Base-by-base conservation (phyloP, 1,140 invertebrate genomes). In the Heterodera schachtii region DNA sequence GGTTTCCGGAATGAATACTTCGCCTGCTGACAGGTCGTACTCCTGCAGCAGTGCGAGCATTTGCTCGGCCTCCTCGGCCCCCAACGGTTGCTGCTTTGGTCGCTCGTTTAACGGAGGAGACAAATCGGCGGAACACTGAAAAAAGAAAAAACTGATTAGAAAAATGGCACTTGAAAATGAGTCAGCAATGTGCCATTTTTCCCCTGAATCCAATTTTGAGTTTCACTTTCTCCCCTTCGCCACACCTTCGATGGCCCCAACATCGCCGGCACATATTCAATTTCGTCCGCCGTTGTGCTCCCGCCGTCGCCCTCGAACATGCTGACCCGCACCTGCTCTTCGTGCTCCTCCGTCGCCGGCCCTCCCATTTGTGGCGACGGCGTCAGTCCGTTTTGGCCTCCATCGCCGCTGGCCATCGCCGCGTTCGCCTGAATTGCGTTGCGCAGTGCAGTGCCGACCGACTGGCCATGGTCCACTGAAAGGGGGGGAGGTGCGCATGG, bases 41-140 rank as follows among this genome's bases (percentile, higher is more conserved):
- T 83, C 82, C 31, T 83, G 83, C 66, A 83, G 76, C 41, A 83
- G 80, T 69, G 79, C 82, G 6, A 60, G 41, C 44, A 83, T 67
- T 67, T 84, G 70, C 43, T 78, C 80, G 31, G 82, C 82, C 78
- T 84, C 82, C 57, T 66, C 77, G 11, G 49, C 77, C 3, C 70
- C 66, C 70, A 64, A 11, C 66, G 57, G 77, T 8, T 47, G 77
- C 7, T 64, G 52, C 52, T 78, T 41, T 43, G 41, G 9, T 9
- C 57, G 19, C 46, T n/a, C 31, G 31, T 31, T 31, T 31, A 31
- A 31, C 52, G 47, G 13, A 13, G 41, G 11, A 16, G 52, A 16
- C 41, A 13, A 47, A 9, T 47, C 43, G 57, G 3, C 66, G 46
- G 6, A 8, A 16, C 46, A 3, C 57, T 66, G 64, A 69, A 52